Evolutionary conservation across 1,140 invertebrate genomes (phyloP).

Genomic region (Chlorops oryzae): DNA sequence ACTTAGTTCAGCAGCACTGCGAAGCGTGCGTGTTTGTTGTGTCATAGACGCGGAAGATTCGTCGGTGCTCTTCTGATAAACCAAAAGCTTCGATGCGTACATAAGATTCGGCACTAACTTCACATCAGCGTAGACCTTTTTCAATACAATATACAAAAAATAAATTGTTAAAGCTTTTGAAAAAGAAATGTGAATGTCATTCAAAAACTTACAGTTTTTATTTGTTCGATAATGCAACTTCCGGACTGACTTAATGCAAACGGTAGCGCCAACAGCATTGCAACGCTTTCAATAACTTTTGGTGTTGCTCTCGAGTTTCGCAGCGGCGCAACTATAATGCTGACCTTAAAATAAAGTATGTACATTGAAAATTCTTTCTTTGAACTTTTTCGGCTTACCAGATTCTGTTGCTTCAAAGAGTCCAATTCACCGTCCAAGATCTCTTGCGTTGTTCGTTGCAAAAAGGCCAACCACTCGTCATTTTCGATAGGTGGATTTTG

Average conservation of each 20-base stretch:
- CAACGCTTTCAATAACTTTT: slow-evolving; percentile 61
- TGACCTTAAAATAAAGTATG: slow-evolving; percentile 43
- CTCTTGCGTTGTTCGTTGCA: slow-evolving; percentile 62
- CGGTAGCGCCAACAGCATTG: slow-evolving; percentile 63
- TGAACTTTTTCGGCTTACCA: slow-evolving; percentile 48
- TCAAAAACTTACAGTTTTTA: slow-evolving; percentile 47
- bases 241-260: slow-evolving; percentile 61
- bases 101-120: slow-evolving; percentile 72
- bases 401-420: slow-evolving; percentile 64
- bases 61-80: slow-evolving; percentile 37
- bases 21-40: slow-evolving; percentile 27
- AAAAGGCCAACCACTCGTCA: slow-evolving; percentile 75
- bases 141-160: not conserved
- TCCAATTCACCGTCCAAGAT: slow-evolving; percentile 68
- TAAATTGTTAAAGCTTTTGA: not conserved
- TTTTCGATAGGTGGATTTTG: slow-evolving; percentile 64
- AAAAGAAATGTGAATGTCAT: not conserved
- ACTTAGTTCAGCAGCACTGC: slow-evolving; percentile 49
- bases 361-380: slow-evolving; percentile 1
- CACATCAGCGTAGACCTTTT: slow-evolving; percentile 62
- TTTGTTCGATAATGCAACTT: slow-evolving; percentile 51
- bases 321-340: slow-evolving; percentile 65
- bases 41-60: slow-evolving; percentile 31
- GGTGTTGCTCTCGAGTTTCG: slow-evolving; percentile 58
- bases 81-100: slow-evolving; percentile 62